Percentiles rank a stretch among this genome's conserved stretches.
Evolutionary conservation across 2,113 vertebrate species (phyloP).

Genomic region (Parus major): DNA sequence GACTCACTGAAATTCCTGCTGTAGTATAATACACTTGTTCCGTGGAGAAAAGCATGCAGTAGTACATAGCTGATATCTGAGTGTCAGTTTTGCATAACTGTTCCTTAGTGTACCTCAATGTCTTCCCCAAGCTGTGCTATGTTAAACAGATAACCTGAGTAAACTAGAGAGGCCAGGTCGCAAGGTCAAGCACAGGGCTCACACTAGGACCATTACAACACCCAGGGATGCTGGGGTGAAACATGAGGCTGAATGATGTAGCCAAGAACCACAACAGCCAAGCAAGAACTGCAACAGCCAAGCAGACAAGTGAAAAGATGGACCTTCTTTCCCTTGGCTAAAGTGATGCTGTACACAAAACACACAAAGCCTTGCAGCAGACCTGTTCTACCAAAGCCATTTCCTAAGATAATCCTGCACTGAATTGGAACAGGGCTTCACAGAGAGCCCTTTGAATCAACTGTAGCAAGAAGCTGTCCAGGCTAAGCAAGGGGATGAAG

Average conservation of each 20-base stretch:
- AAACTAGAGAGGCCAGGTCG: background rate
- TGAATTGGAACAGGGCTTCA: background rate
- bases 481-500: background rate
- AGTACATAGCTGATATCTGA: background rate
- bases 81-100: background rate
- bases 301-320: background rate
- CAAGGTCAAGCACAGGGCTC: background rate
- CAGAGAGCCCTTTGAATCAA: background rate
- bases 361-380: background rate
- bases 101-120: background rate
- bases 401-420: background rate
- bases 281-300: background rate
- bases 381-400: background rate
- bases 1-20: background rate
- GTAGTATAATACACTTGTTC: background rate
- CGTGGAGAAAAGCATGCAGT: background rate
- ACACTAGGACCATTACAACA: background rate
- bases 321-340: background rate
- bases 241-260: background rate
- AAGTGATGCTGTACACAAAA: background rate
- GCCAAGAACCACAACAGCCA: background rate
- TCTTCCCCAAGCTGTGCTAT: background rate
- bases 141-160: background rate
- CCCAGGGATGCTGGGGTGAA: background rate
- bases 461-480: background rate